phyloP scores from a whole-genome alignment of 2,113 vertebrate genomes.

The Triplophysa dalaica region DNA sequence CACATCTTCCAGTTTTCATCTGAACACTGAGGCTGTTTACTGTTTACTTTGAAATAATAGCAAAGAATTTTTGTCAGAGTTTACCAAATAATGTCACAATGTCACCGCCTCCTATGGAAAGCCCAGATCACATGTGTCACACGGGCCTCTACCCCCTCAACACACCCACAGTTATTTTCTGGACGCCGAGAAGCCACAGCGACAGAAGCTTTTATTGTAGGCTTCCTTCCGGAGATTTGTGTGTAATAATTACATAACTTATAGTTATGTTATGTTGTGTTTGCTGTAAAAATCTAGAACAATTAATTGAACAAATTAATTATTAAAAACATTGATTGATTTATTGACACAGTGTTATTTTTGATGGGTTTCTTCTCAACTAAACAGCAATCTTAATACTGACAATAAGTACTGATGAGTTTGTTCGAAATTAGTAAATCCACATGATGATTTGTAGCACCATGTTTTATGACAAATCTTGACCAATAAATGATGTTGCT shows the following conservation, averaged over 20 bases:
- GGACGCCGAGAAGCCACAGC: slow-evolving; percentile 1
- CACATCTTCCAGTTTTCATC: slow-evolving; percentile 44
- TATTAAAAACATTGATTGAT: no score
- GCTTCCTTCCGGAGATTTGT: slow-evolving; percentile 5
- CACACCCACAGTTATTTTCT: slow-evolving; percentile 33
- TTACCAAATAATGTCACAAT: slow-evolving; percentile 53
- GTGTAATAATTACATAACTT: no score
- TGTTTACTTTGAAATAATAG: slow-evolving; percentile 47
- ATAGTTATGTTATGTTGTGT: neutral
- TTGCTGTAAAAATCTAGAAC: neutral
- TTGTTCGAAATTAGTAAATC: no score
- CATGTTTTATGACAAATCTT: neutral
- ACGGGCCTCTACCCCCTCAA: slow-evolving; percentile 18
- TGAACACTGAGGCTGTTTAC: slow-evolving; percentile 53
- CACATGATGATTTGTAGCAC: no score
- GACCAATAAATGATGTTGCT: neutral
- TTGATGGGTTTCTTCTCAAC: no score
- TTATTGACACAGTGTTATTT: no score
- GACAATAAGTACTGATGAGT: no score
- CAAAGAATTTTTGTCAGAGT: slow-evolving; percentile 50
- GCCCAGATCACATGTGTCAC: slow-evolving; percentile 39
- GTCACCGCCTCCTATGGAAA: slow-evolving; percentile 30
- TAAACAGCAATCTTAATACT: no score
- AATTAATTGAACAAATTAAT: no score
- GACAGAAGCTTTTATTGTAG: slow-evolving; percentile 37